Evolutionary conservation across 2,113 vertebrate species (phyloP).

Genomic region (Spilogale gracilis): DNA sequence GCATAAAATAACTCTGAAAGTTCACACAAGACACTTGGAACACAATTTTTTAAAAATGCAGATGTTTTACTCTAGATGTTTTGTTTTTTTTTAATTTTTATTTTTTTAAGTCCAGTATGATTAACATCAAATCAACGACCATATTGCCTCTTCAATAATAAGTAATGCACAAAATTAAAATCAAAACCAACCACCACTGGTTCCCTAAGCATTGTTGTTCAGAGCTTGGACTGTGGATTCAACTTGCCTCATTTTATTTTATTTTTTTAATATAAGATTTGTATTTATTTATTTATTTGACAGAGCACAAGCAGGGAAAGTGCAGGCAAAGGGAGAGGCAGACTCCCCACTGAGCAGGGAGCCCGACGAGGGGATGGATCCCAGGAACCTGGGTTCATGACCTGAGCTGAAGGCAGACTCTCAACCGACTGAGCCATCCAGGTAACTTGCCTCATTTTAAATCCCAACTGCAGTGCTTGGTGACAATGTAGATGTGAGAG

Average conservation of each 20-base stretch:
- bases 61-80: not conserved
- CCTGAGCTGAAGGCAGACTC: not conserved
- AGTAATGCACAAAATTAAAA: not conserved
- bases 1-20: not conserved
- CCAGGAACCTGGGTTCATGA: too few relatives aligned
- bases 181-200: not conserved
- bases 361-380: too few relatives aligned
- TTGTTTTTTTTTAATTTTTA: not conserved
- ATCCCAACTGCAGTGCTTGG: not conserved
- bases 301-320: not conserved
- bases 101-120: not conserved
- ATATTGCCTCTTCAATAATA: not conserved
- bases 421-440: not conserved
- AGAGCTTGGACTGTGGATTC: not conserved
- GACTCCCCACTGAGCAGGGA: not conserved
- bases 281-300: not conserved
- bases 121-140: not conserved
- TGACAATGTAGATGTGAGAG: not conserved
- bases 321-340: not conserved
- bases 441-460: not conserved
- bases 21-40: not conserved
- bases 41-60: not conserved
- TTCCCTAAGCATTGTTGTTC: not conserved
- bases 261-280: not conserved
- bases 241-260: not conserved